Conservation (phyloP, 2,797 vertebrate species). For the Todus mexicanus region DNA sequence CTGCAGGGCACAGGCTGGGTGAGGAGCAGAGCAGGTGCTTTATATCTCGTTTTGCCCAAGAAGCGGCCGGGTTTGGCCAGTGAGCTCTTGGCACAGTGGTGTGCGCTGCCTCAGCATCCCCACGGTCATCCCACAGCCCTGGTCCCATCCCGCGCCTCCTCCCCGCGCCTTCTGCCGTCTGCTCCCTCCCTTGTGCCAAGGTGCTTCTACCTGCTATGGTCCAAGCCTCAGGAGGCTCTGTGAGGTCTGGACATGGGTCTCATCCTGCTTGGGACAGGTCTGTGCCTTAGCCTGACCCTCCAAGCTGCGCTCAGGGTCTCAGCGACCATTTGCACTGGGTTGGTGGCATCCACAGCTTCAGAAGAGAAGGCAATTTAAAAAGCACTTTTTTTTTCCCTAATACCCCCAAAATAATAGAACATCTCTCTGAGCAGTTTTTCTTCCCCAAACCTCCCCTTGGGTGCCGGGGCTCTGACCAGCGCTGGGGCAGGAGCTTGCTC, state of each 20-base stretch:
- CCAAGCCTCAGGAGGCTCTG: not conserved
- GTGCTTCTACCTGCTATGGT: not conserved
- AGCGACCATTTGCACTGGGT: not conserved
- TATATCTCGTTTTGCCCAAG: not conserved
- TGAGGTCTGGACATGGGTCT: accelerated
- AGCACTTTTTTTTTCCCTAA: not conserved
- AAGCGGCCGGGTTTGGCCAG: not conserved
- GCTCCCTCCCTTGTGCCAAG: accelerated
- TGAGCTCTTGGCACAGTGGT: not conserved
- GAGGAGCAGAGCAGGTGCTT: not conserved
- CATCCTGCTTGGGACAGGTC: not conserved
- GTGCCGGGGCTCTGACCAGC: not conserved
- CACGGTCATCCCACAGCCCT: not conserved
- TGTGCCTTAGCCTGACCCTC: not conserved
- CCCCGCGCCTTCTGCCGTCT: not conserved
- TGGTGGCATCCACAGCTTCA: not conserved
- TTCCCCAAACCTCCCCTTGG: accelerated
- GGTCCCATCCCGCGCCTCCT: not conserved
- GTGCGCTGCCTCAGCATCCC: not conserved
- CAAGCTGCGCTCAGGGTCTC: not conserved
- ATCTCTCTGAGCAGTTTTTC: not conserved
- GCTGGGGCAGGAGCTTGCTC: not conserved
- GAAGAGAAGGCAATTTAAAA: not conserved
- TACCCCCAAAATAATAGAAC: not conserved
- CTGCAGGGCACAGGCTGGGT: not conserved